Evolutionary conservation across 64 coral and sea anemone species (phyloP).

Genomic region (Porites lutea): DNA sequence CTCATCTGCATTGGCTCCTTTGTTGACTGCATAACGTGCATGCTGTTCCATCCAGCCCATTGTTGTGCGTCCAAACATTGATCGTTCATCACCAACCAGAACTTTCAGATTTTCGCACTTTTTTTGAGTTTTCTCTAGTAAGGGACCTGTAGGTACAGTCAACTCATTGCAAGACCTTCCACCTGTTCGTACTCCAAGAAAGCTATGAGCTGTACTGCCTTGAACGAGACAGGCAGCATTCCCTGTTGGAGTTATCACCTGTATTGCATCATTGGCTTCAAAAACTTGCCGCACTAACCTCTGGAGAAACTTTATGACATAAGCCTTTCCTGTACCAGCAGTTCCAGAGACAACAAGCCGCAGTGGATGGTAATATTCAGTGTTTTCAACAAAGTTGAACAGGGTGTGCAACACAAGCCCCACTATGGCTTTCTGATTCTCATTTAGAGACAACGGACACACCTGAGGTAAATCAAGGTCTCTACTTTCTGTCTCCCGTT

Average conservation of each 20-base stretch:
- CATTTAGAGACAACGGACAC: conserved; percentile 25
- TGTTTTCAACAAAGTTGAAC: conserved; percentile 15
- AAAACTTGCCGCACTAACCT: conserved; percentile 21
- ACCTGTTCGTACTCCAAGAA: conserved; percentile 31
- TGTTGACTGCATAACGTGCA: conserved; percentile 25
- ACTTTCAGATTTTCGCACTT: conserved; percentile 52
- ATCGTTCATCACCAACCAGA: conserved; percentile 40
- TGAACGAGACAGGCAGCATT: conserved; percentile 40
- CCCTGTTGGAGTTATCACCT: conserved; percentile 42
- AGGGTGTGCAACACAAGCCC: conserved; percentile 32
- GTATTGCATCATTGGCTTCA: conserved; percentile 28
- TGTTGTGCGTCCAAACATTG: conserved; percentile 46
- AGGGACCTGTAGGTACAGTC: conserved; percentile 27
- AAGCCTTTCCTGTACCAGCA: conserved; percentile 51
- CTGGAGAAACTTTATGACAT: conserved; percentile 40
- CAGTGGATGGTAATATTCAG: conserved; percentile 18
- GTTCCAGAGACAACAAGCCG: conserved; percentile 43
- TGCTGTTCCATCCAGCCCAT: conserved; percentile 63
- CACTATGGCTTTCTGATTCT: conserved; percentile 21
- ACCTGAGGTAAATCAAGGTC: neutral
- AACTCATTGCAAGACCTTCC: conserved; percentile 38
- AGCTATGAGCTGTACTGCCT: conserved; percentile 35
- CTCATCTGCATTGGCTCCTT: conserved; percentile 15
- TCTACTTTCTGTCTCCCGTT: neutral
- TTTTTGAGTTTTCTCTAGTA: conserved; percentile 23